These are phyloP conservation scores for Mesorhabditis spiculigera DNA, from an alignment of 2,888 invertebrate species.

Conservation along the genomic window DNA sequence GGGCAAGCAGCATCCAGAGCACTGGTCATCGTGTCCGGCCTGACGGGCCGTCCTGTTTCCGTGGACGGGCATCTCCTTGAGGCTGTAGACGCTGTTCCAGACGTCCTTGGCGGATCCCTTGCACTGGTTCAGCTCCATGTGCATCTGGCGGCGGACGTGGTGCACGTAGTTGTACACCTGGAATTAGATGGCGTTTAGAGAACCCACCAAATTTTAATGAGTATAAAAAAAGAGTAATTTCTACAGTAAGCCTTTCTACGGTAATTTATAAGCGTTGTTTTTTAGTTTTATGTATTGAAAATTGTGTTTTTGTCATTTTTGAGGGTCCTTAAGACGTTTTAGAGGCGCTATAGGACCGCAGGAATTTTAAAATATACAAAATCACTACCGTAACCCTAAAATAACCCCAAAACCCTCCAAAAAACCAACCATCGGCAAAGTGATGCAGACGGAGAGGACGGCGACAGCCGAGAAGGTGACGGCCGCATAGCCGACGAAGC, in stretches of 20 bases:
- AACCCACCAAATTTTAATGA: not conserved
- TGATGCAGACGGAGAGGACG: conserved; percentile 45
- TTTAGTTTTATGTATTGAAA: not conserved
- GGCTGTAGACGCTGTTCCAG: conserved; percentile 41
- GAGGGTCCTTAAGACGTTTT: no score
- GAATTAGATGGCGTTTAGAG: not conserved
- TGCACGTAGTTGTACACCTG: conserved; percentile 44
- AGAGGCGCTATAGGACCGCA: no score
- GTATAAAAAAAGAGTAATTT: no score
- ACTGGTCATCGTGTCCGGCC: conserved; percentile 38
- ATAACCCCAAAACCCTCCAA: not conserved
- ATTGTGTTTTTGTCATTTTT: not conserved
- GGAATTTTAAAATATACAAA: no score
- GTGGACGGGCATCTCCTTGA: conserved; percentile 36
- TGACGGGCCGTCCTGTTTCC: conserved; percentile 43
- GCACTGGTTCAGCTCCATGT: conserved; percentile 41
- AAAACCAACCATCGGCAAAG: conserved; percentile 35
- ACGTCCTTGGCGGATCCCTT: conserved; percentile 44
- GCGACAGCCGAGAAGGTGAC: conserved; percentile 46
- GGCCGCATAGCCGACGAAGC: conserved; percentile 48
- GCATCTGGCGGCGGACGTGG: conserved; percentile 45
- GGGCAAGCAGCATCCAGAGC: conserved; percentile 46
- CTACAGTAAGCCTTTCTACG: not conserved
- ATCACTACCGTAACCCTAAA: not conserved
- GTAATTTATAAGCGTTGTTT: not conserved